Conservation (phyloP, 2,797 vertebrate species). For the Ara ararauna region DNA sequence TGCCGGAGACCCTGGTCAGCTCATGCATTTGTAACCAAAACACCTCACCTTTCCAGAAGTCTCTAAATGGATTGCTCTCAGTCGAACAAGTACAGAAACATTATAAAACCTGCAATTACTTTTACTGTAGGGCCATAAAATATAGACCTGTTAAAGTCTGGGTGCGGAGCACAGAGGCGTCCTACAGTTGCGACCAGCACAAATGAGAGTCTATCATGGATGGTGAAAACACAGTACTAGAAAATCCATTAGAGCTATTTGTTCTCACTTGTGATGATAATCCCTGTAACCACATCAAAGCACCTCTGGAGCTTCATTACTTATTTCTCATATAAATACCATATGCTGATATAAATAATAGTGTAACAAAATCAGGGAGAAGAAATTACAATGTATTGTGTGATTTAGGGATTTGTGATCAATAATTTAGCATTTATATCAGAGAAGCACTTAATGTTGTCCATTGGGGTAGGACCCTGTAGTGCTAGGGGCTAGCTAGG, state of each 20-base stretch:
- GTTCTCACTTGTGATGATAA: constrained; percentile 52
- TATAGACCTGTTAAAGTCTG: constrained; percentile 73
- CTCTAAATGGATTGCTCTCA: constrained; percentile 73
- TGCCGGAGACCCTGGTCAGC: background rate
- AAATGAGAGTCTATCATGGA: constrained; percentile 70
- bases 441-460: constrained; percentile 12
- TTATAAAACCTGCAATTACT: constrained; percentile 70
- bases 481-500: background rate
- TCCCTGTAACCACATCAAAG: constrained; percentile 41
- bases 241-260: constrained; percentile 70
- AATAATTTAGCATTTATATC: constrained; percentile 51
- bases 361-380: constrained; percentile 11
- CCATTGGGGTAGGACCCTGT: background rate
- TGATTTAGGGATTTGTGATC: constrained; percentile 25
- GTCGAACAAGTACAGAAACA: constrained; percentile 60
- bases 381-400: background rate
- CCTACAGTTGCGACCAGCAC: constrained; percentile 62
- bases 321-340: constrained; percentile 31
- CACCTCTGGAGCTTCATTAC: constrained; percentile 20
- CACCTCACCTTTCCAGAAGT: constrained; percentile 47
- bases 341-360: constrained; percentile 40
- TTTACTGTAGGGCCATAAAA: constrained; percentile 75
- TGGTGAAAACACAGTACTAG: constrained; percentile 75
- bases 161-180: constrained; percentile 52
- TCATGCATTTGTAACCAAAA: constrained; percentile 49